Conservation (phyloP, 2,888 invertebrate species). For the Ceriagrion tenellum region DNA sequence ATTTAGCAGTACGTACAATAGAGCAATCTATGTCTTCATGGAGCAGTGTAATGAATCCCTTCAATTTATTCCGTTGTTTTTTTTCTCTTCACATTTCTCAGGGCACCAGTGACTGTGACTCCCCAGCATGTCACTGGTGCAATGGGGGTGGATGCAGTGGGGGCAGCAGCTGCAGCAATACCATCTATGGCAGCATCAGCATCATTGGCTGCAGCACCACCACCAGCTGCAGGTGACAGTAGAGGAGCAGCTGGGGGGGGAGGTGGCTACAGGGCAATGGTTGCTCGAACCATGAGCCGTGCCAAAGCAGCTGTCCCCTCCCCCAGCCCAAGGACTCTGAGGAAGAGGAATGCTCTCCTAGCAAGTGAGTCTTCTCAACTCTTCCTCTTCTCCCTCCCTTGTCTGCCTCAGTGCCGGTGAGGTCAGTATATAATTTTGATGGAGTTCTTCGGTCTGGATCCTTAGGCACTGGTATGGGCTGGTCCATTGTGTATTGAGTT, state of each 20-base stretch:
- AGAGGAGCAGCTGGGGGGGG: background rate
- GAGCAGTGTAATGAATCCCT: no score
- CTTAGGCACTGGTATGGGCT: no score
- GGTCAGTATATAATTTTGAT: no score
- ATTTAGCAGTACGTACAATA: no score
- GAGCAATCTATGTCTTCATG: no score
- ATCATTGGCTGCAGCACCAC: background rate
- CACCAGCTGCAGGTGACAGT: background rate
- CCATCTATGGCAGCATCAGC: background rate
- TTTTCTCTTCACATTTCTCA: background rate
- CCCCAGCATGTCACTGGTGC: background rate
- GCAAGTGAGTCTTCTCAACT: slow-evolving; percentile 82
- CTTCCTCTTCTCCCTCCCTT: no score
- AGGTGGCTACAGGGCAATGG: slow-evolving; percentile 76
- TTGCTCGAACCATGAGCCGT: slow-evolving; percentile 77
- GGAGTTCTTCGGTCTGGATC: no score
- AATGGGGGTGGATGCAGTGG: background rate
- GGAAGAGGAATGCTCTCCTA: slow-evolving; percentile 87
- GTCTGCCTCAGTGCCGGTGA: no score
- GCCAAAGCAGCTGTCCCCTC: slow-evolving; percentile 71
- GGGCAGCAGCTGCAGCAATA: background rate
- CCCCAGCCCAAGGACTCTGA: slow-evolving; percentile 71
- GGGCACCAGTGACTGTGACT: background rate
- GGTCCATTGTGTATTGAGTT: no score
- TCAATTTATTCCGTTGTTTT: no score